phyloP scores from a whole-genome alignment of 2,113 vertebrate species.

The Saguinus imperator region DNA sequence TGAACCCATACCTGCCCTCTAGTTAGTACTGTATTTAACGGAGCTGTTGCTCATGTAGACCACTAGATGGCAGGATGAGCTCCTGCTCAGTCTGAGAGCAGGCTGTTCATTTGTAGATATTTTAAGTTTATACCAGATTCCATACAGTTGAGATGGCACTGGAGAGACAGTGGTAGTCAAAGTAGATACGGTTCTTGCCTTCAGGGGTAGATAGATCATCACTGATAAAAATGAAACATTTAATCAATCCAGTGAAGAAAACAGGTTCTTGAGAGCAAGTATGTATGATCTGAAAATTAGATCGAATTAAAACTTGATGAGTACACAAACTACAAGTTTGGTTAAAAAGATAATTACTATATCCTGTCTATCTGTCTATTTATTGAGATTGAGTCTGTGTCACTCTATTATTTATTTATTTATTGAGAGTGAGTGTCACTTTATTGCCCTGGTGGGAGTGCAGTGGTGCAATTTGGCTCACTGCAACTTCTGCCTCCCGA shows the following conservation, averaged over 20 bases:
- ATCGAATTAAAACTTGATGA: background rate
- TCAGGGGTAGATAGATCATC: background rate
- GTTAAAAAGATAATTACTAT: background rate
- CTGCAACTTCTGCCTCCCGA: too few species aligned
- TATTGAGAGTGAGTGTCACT: too few species aligned
- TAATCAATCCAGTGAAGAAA: background rate
- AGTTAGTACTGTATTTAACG: background rate
- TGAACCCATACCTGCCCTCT: background rate
- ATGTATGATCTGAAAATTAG: background rate
- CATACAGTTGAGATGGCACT: background rate
- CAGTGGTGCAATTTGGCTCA: too few species aligned
- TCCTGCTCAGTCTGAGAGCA: background rate
- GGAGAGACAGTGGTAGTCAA: background rate
- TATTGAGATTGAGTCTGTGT: too few species aligned
- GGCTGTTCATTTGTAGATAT: background rate
- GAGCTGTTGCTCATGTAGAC: background rate
- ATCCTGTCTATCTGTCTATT: background rate
- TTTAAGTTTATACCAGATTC: background rate
- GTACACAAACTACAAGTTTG: background rate
- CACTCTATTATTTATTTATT: too few species aligned
- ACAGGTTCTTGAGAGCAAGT: background rate
- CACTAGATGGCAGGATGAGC: constrained; percentile 28
- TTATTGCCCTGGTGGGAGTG: too few species aligned
- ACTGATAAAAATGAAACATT: background rate
- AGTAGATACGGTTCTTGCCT: background rate